phyloP scores from a whole-genome alignment of 2,888 invertebrate genomes.

The Stenoptilia bipunctidactyla region DNA sequence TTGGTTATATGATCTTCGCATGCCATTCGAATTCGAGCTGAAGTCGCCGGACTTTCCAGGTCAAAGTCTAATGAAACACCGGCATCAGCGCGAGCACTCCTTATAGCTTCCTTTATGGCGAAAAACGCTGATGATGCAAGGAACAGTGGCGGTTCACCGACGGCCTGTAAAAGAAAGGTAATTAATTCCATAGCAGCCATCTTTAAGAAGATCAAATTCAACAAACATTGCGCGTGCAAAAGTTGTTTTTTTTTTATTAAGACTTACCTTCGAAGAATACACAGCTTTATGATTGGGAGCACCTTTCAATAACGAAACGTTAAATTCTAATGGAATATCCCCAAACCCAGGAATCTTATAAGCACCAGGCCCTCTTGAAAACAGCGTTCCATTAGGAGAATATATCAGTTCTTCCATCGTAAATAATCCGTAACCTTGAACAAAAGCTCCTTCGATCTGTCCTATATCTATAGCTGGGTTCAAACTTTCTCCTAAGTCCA shows the following conservation, averaged over 20 bases:
- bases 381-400: slow-evolving; percentile 85
- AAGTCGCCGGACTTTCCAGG: slow-evolving; percentile 88
- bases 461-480: slow-evolving; percentile 98
- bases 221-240: no score
- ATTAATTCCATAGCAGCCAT: not conserved
- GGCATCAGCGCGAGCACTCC: slow-evolving; percentile 80
- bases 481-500: slow-evolving; percentile 95
- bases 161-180: slow-evolving; percentile 75
- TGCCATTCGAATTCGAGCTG: slow-evolving; percentile 89
- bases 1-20: slow-evolving; percentile 87
- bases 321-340: slow-evolving; percentile 92
- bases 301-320: slow-evolving; percentile 92
- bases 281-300: slow-evolving; percentile 91
- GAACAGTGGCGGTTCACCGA: slow-evolving; percentile 96
- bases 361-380: slow-evolving; percentile 90
- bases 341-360: slow-evolving; percentile 95
- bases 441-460: slow-evolving; percentile 95
- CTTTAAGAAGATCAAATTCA: not conserved
- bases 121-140: slow-evolving; percentile 90
- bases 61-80: slow-evolving; percentile 73
- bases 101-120: slow-evolving; percentile 90
- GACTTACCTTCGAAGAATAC: slow-evolving; percentile 93
- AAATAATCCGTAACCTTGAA: slow-evolving; percentile 94
- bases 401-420: slow-evolving; percentile 91
- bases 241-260: no score